These are phyloP conservation scores for Pyrrhia umbra DNA, from an alignment of 2,888 invertebrate genomes.

Conservation along the genomic window DNA sequence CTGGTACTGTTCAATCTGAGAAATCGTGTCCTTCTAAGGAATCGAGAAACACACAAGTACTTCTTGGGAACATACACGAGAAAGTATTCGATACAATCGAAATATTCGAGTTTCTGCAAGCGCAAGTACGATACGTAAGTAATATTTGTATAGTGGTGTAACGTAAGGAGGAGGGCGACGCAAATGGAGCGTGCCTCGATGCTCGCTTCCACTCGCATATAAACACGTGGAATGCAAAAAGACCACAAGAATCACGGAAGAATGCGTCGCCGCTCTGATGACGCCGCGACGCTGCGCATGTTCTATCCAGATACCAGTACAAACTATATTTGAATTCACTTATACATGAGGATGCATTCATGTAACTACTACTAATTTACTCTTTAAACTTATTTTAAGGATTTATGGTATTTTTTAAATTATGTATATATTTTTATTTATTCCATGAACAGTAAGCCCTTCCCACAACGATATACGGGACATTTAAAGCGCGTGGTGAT, in stretches of 20 bases:
- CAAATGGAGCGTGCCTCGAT: slow-evolving; percentile 83
- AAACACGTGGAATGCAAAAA: slow-evolving; percentile 81
- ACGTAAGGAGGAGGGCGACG: slow-evolving; percentile 72
- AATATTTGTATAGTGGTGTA: slow-evolving; percentile 66
- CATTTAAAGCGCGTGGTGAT: slow-evolving; percentile 64
- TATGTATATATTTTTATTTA: slow-evolving; percentile 9
- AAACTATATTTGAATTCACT: slow-evolving; percentile 39
- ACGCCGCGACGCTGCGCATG: slow-evolving; percentile 41
- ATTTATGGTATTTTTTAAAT: slow-evolving; percentile 8
- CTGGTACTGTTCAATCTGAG: slow-evolving; percentile 85
- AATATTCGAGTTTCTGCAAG: slow-evolving; percentile 61
- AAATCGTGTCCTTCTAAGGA: slow-evolving; percentile 82
- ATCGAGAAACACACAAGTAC: slow-evolving; percentile 66
- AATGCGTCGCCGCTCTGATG: slow-evolving; percentile 68
- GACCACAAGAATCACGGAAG: slow-evolving; percentile 80
- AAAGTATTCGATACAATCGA: slow-evolving; percentile 72
- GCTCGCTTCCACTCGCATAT: slow-evolving; percentile 78
- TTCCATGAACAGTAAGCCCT: slow-evolving; percentile 23
- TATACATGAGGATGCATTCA: slow-evolving; percentile 25
- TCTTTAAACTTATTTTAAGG: slow-evolving; percentile 1
- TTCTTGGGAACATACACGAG: slow-evolving; percentile 70
- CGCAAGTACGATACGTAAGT: slow-evolving; percentile 50
- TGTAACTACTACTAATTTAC: background rate
- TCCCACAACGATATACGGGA: slow-evolving; percentile 29
- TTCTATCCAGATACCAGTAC: slow-evolving; percentile 55